phyloP scores from a whole-genome alignment of 2,113 vertebrate genomes.

The Chionodraco myersi region DNA sequence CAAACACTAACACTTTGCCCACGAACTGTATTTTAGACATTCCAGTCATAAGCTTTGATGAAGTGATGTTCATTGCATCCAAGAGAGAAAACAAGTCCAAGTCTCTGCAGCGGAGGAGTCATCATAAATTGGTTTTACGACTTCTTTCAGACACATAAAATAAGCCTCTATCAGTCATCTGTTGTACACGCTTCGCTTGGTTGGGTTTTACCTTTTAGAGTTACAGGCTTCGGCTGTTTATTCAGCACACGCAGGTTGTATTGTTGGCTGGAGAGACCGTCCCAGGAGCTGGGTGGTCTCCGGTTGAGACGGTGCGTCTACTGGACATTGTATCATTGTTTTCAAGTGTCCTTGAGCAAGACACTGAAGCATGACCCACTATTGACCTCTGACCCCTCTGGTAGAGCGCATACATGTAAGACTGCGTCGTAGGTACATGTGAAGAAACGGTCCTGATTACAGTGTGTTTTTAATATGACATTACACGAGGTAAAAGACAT shows the following conservation, averaged over 20 bases:
- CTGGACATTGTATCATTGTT: constrained; percentile 11
- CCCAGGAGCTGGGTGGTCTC: constrained; percentile 33
- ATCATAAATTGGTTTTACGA: constrained; percentile 6
- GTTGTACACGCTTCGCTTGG: not conserved
- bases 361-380: constrained; percentile 36
- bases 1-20: not conserved
- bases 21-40: not conserved
- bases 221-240: constrained; percentile 14
- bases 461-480: not conserved
- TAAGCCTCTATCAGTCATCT: constrained; percentile 2
- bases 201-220: constrained; percentile 26
- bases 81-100: not conserved
- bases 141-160: constrained; percentile 8
- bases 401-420: not conserved
- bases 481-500: not conserved
- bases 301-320: not conserved
- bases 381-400: constrained; percentile 18
- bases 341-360: constrained; percentile 43
- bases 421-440: not conserved
- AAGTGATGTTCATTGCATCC: too few relatives aligned
- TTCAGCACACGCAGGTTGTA: not conserved
- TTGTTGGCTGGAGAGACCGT: constrained; percentile 17
- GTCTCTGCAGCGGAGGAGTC: not conserved
- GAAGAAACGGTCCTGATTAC: not conserved
- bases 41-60: not conserved